Evolutionary conservation across 92 coral and sea anemone species (phyloP).

Genomic region (Porites lobata): DNA sequence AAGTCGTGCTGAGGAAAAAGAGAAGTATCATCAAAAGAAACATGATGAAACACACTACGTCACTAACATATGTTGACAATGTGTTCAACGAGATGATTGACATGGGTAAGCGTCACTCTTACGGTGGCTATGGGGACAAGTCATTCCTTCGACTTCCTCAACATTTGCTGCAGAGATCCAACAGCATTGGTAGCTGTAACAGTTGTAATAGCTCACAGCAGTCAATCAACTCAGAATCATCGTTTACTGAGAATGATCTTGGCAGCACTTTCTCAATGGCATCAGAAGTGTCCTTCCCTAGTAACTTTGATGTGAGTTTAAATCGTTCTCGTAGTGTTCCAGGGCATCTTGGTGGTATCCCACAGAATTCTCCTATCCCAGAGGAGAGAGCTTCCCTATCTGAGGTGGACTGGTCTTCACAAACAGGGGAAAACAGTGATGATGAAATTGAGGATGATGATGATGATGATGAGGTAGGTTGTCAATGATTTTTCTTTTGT

Average conservation of each 20-base stretch:
- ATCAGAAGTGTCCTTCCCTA: slow-evolving; percentile 34
- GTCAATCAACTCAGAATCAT: slow-evolving; percentile 47
- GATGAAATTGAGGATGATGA: slow-evolving; percentile 28
- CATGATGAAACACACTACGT: slow-evolving; percentile 62
- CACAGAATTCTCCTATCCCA: slow-evolving; percentile 51
- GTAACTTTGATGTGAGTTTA: slow-evolving; percentile 32
- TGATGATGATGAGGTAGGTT: slow-evolving; percentile 27
- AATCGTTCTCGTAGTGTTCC: slow-evolving; percentile 59
- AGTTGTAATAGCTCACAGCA: slow-evolving; percentile 52
- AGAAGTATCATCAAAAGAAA: slow-evolving; percentile 51
- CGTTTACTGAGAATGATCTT: slow-evolving; percentile 50
- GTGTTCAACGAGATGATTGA: slow-evolving; percentile 33
- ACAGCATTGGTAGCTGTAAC: slow-evolving; percentile 36
- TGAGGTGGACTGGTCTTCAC: slow-evolving; percentile 19
- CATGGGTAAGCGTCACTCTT: slow-evolving; percentile 57
- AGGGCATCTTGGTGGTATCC: slow-evolving; percentile 41
- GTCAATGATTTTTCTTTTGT: not conserved
- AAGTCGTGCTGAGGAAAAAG: slow-evolving; percentile 71
- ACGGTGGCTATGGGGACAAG: slow-evolving; percentile 45
- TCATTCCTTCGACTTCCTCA: slow-evolving; percentile 27
- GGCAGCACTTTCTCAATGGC: slow-evolving; percentile 59
- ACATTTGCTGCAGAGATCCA: slow-evolving; percentile 22
- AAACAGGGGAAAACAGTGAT: slow-evolving; percentile 22
- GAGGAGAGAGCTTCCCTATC: slow-evolving; percentile 34
- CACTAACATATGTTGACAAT: slow-evolving; percentile 44